Evolutionary conservation across 2,113 vertebrate species (phyloP), one percentile per base, ranked within the genome.

Genomic region (Monopterus albus): DNA sequence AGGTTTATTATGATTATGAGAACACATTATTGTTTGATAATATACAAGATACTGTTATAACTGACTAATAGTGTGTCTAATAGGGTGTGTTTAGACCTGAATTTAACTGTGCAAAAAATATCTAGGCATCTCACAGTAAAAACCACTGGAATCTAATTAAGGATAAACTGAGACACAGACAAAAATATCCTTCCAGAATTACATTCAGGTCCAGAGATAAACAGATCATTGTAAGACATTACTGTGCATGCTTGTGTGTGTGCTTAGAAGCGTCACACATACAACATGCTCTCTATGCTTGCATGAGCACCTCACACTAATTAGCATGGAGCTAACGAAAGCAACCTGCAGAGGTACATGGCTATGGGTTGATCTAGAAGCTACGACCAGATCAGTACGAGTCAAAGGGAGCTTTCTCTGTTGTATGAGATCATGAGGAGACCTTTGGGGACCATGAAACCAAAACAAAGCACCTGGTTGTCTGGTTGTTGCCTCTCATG

Each of bases 321-420:
- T 72, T 66, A 76, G 43, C n/a, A 60, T 76, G 72, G 53, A 69
- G 77, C 36, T 82, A 82, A 88, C 82, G 75, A 76, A 87, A 81
- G 79, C 66, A 80, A 74, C 40, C 36, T 72, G 76, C 57, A 39
- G 64, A 56, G 51, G 74, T 82, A 78, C 72, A 61, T 33, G 70
- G 81, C 79, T 83, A 60, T 72, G 66, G 49, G 23, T 33, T 53
- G 71, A 74, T 52, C 53, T 78, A 29, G 47, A 53, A 65, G 80
- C 59, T 58, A 52, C 51, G 64, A 81, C 53, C 77, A 78, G 84
- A 86, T 89, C 75, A 20, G 9, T 88, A 86, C 89, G 84, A 79
- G 70, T 88, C 79, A 82, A 84, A 84, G 64, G 59, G 59, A 76
- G 53, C 72, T 79, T 85, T 87, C 84, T 87, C 60, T 79, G 61